Conservation (phyloP, 2,888 invertebrate species). For the Nasonia oneida region DNA sequence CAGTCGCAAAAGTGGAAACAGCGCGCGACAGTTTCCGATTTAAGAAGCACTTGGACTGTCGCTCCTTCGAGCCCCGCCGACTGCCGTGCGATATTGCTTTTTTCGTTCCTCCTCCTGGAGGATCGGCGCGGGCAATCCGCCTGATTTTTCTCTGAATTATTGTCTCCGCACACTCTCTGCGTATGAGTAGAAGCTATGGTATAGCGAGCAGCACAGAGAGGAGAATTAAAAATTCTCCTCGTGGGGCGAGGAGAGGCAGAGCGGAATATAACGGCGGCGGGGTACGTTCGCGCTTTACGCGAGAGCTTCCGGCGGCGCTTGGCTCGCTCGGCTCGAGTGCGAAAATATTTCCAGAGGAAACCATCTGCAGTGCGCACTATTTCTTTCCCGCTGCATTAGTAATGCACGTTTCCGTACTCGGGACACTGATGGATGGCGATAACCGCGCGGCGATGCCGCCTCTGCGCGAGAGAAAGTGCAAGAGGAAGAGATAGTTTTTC, state of each 20-base stretch:
- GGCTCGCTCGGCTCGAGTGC: constrained; percentile 39
- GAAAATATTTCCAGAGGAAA: constrained; percentile 39
- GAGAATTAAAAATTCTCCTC: constrained; percentile 44
- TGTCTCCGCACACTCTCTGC: background rate
- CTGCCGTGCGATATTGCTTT: no score
- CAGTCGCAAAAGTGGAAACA: constrained; percentile 29
- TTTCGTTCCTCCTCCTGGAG: background rate
- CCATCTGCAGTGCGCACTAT: constrained; percentile 40
- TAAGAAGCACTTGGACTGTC: background rate
- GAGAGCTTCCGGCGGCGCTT: background rate
- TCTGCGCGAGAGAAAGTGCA: background rate
- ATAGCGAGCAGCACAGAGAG: background rate
- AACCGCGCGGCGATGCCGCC: background rate
- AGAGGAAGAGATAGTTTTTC: constrained; percentile 16
- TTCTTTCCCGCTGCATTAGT: constrained; percentile 57
- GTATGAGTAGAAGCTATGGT: background rate
- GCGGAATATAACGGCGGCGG: background rate
- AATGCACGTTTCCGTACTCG: constrained; percentile 57
- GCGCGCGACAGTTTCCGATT: constrained; percentile 12
- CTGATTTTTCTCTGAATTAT: constrained; percentile 1
- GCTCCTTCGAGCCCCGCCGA: background rate
- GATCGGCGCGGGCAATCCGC: background rate
- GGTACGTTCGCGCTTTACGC: background rate
- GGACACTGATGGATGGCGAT: constrained; percentile 60
- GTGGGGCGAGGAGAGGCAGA: background rate